These are phyloP conservation scores for Centruroides sculpturatus DNA, from an alignment of 1,140 invertebrate genomes.

Conservation along the genomic window DNA sequence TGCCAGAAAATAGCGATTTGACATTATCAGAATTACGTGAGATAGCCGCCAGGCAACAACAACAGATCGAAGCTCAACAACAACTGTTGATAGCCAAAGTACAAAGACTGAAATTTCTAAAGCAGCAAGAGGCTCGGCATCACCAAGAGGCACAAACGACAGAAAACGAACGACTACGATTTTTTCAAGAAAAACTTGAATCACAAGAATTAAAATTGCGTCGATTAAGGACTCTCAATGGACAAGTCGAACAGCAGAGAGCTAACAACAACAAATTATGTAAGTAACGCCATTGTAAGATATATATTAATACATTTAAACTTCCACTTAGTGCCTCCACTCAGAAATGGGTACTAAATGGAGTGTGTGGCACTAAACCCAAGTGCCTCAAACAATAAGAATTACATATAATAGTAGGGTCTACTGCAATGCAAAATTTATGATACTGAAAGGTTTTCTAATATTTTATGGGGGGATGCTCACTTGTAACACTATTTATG, in stretches of 20 bases:
- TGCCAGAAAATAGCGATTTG: constrained; percentile 58
- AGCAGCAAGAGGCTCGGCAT: constrained; percentile 73
- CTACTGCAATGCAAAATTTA: too few relatives aligned
- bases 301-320: too few relatives aligned
- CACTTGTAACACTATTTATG: too few relatives aligned
- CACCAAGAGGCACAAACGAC: constrained; percentile 73
- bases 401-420: too few relatives aligned
- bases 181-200: constrained; percentile 57
- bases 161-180: constrained; percentile 61
- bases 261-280: constrained; percentile 79
- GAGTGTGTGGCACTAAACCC: too few relatives aligned
- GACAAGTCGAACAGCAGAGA: constrained; percentile 81
- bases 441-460: too few relatives aligned
- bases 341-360: too few relatives aligned
- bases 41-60: constrained; percentile 87
- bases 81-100: constrained; percentile 78
- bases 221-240: constrained; percentile 70
- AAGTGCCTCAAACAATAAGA: too few relatives aligned
- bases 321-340: too few relatives aligned
- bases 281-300: constrained; percentile 40
- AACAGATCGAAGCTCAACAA: constrained; percentile 86
- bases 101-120: constrained; percentile 82
- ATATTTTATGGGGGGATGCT: too few relatives aligned
- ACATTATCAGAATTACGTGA: constrained; percentile 36
- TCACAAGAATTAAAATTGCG: constrained; percentile 84